Evolutionary conservation across 1,140 invertebrate genomes (phyloP), one percentile per base, ranked within the genome.

Genomic region (Cyclina sinensis): DNA sequence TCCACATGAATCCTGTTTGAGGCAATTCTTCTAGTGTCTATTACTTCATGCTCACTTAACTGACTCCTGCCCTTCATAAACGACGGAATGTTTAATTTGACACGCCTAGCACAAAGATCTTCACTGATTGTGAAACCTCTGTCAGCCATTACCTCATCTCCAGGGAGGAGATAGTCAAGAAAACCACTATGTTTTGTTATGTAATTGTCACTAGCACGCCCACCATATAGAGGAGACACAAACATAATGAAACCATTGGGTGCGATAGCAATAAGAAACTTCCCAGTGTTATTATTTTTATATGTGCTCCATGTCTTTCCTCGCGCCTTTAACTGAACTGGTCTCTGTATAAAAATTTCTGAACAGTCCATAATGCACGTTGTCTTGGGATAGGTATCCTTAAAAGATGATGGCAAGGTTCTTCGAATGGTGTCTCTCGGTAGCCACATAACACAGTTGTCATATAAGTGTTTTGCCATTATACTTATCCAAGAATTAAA

Each of bases 1-100:
- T 93, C 93, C 7, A 94, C 93, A 89, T 94, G 92, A 27, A 94
- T 94, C 30, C 93, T 51, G 30, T 91, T 86, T 24, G 76, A 27
- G 37, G 91, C 92, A 14, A 94, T 92, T 65, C 87, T 59, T 73
- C 92, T 76, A 16, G 93, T 90, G 62, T 90, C 73, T 73, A 84
- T 88, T 7, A 90, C 46, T 62, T 93, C 91, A 0, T 81, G 27
- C 46, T 76, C 35, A 65, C 16, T 46, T 24, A 92, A 57, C 84
- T 92, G 90, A 14, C 32, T 43, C 30, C 81, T 78, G 7, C 90
- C 91, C 68, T 89, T 88, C 57, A 80, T 90, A 70, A 90, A 92
- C 57, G 90, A 70, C n/a, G 92, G 91, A 21, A 91, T 91, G 37
- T 89, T 76, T 16, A 92, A 30, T 59, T 68, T 73, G n/a, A 91